phyloP scores from a whole-genome alignment of 2,888 invertebrate species.

The Caenorhabditis wallacei region DNA sequence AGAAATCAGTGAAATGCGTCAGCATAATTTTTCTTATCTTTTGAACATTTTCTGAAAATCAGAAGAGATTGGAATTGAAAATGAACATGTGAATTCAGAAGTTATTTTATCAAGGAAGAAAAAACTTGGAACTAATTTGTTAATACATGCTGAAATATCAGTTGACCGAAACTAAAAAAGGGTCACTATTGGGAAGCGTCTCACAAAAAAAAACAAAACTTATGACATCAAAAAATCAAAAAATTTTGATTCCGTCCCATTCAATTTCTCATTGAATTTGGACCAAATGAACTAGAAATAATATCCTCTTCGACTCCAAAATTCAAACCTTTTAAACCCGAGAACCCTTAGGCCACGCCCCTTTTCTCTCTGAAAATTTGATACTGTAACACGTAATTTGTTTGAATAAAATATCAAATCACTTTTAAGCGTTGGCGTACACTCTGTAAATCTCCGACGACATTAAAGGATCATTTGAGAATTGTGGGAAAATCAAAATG shows the following conservation, averaged over 20 bases:
- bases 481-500: constrained; percentile 9
- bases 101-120: no score
- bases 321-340: constrained; percentile 4
- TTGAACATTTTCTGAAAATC: no score
- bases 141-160: no score
- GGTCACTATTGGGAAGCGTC: no score
- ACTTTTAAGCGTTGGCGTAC: constrained; percentile 16
- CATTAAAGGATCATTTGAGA: neutral
- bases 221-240: neutral
- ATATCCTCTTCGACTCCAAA: neutral
- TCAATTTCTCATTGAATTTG: neutral
- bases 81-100: no score
- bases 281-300: neutral
- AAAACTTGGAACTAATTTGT: no score
- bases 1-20: no score
- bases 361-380: neutral
- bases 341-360: neutral
- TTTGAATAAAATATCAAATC: constrained; percentile 13
- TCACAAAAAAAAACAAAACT: neutral
- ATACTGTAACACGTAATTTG: neutral
- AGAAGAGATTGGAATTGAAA: no score
- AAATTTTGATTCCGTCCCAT: neutral
- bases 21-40: no score
- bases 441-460: neutral
- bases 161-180: no score